Percentiles rank a stretch among this genome's conserved stretches.
Evolutionary conservation across 2,797 vertebrate species (phyloP).

Genomic region (Hyperoplus immaculatus): DNA sequence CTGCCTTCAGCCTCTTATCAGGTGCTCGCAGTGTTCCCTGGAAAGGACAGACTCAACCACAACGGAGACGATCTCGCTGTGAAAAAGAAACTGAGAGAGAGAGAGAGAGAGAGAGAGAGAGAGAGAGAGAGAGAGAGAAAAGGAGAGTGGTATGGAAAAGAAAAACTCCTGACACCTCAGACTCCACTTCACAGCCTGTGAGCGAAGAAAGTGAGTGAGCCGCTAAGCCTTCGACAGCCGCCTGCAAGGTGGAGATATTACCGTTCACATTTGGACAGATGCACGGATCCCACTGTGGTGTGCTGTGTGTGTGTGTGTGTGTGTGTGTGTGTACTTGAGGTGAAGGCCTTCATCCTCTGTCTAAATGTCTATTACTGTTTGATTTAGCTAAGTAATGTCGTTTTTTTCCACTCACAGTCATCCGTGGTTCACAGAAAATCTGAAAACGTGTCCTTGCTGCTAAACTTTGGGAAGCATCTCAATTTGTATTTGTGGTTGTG

Average conservation of each 20-base stretch:
- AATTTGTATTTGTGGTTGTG: conserved; percentile 16
- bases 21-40: conserved; percentile 79
- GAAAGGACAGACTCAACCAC: conserved; percentile 80
- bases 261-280: conserved; percentile 84
- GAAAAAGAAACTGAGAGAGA: conserved; percentile 46
- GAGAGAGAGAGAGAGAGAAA: conserved; percentile 17
- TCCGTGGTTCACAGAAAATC: conserved; percentile 4
- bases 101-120: conserved; percentile 29
- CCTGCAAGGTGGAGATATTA: conserved; percentile 88
- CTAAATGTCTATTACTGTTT: conserved; percentile 39
- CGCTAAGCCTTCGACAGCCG: conserved; percentile 78
- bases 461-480: conserved; percentile 27
- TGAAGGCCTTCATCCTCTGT: conserved; percentile 48
- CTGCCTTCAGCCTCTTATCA: conserved; percentile 87
- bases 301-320: conserved; percentile 48
- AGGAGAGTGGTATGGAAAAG: conserved; percentile 10
- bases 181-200: conserved; percentile 87
- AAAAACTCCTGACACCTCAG: conserved; percentile 86
- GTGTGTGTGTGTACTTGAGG: conserved; percentile 31
- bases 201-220: conserved; percentile 82
- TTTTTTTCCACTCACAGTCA: conserved; percentile 2
- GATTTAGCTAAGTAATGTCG: conserved; percentile 37
- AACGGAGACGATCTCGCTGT: conserved; percentile 74
- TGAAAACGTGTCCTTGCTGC: conserved; percentile 26
- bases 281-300: conserved; percentile 71